A percentile compares a stretch with the other conserved stretches of the same genome.
Conservation (phyloP, 2,113 vertebrate genomes). For the Andinoacara biseriatus region DNA sequence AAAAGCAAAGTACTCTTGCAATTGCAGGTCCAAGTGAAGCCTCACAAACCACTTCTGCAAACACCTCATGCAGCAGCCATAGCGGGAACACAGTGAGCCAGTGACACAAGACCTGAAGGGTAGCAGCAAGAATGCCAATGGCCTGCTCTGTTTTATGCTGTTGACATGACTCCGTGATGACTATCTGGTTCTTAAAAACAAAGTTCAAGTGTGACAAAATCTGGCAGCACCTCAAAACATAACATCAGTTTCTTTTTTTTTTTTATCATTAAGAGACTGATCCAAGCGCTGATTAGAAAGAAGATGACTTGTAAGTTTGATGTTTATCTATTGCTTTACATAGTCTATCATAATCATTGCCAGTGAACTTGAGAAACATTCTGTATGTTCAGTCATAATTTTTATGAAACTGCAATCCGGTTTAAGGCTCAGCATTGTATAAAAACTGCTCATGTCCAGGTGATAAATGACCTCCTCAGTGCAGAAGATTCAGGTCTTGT, state of each 20-base stretch:
- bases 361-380: not conserved
- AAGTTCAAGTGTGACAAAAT: not conserved
- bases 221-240: not conserved
- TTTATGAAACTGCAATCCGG: not conserved
- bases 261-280: not conserved
- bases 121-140: not conserved
- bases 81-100: constrained; percentile 2
- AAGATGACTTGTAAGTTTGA: not conserved
- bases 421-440: not conserved
- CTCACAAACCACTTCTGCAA: constrained; percentile 11
- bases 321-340: not conserved
- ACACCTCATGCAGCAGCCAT: not conserved
- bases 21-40: constrained; percentile 7
- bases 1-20: too few species aligned
- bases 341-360: not conserved
- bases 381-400: not conserved
- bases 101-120: constrained; percentile 16
- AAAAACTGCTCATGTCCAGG: not conserved
- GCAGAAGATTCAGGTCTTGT: not conserved
- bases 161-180: constrained; percentile 4
- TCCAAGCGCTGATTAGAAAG: not conserved
- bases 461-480: not conserved
- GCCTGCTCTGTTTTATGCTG: too few species aligned
- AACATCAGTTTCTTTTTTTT: not conserved
- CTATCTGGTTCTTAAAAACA: constrained; percentile 16